Evolutionary conservation across 23 tunicate species (phyloP), one percentile per base, ranked within the genome.

Genomic region (Styela clava): DNA sequence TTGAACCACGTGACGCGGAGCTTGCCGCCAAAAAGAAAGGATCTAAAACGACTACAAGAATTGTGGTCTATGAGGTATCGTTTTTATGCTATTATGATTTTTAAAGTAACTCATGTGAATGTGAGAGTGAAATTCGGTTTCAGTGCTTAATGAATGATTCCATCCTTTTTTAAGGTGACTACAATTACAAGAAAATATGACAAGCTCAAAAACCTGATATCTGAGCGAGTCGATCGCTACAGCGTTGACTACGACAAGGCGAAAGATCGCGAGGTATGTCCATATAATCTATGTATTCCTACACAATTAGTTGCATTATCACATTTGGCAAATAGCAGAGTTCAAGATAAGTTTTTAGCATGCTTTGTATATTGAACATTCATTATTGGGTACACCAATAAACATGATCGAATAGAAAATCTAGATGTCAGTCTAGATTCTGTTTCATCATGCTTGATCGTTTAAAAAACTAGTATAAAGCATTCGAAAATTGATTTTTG

Each of bases 111-210:
- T n/a, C n/a, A n/a, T n/a, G n/a, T n/a, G n/a, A n/a, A n/a, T n/a
- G n/a, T n/a, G n/a, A n/a, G n/a, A n/a, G n/a, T n/a, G n/a, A n/a
- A n/a, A n/a, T n/a, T n/a, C n/a, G n/a, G n/a, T n/a, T n/a, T n/a
- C n/a, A n/a, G n/a, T n/a, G n/a, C n/a, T n/a, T n/a, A n/a, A n/a
- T n/a, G n/a, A n/a, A n/a, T n/a, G n/a, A n/a, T n/a, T n/a, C n/a
- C n/a, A n/a, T n/a, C n/a, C n/a, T n/a, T n/a, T n/a, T n/a, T n/a
- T n/a, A n/a, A 88, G 94, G 83, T 88, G 27, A 83, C 86, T 3
- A 82, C 84, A 21, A 70, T 94, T 69, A 94, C 98, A 1, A 82
- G 86, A n/a, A 37, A 82, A n/a, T 94, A 89, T 73, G 98, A 94
- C 79, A 81, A 81, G 30, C 71, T 94, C 72, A 88, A 88, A 79